These are phyloP conservation scores for Peromyscus eremicus DNA, from an alignment of 2,797 vertebrate genomes.

Conservation along the genomic window DNA sequence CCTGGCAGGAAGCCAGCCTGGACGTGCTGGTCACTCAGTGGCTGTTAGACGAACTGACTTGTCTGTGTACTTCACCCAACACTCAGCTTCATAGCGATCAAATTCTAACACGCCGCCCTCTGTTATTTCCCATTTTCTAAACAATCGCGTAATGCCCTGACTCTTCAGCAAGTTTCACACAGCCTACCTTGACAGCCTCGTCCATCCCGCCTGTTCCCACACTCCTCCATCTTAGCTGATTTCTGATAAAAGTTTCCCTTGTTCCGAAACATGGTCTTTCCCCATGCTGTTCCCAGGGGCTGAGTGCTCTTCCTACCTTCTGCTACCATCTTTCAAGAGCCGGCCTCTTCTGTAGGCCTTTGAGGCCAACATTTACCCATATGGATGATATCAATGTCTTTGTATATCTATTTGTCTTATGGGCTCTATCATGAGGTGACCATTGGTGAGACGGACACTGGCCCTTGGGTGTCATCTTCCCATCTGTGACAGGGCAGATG, in stretches of 20 bases:
- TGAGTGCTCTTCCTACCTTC: not conserved
- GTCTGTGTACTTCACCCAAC: not conserved
- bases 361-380: not conserved
- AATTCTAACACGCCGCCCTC: not conserved
- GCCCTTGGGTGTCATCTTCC: not conserved
- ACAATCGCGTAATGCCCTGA: not conserved
- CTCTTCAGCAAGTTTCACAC: not conserved
- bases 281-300: not conserved
- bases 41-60: not conserved
- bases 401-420: not conserved
- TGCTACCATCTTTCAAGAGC: not conserved
- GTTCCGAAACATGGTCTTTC: not conserved
- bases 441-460: not conserved
- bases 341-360: not conserved
- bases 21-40: not conserved
- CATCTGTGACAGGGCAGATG: too few species aligned
- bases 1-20: not conserved
- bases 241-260: not conserved
- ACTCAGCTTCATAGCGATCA: not conserved
- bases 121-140: not conserved
- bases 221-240: not conserved
- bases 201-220: not conserved
- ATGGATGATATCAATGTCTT: not conserved
- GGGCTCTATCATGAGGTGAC: not conserved
- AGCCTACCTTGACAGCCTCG: accelerated